A percentile compares a stretch with the other conserved stretches of the same genome.
Evolutionary conservation across 2,113 vertebrate species (phyloP).

Genomic region (Australoheros scitulus): DNA sequence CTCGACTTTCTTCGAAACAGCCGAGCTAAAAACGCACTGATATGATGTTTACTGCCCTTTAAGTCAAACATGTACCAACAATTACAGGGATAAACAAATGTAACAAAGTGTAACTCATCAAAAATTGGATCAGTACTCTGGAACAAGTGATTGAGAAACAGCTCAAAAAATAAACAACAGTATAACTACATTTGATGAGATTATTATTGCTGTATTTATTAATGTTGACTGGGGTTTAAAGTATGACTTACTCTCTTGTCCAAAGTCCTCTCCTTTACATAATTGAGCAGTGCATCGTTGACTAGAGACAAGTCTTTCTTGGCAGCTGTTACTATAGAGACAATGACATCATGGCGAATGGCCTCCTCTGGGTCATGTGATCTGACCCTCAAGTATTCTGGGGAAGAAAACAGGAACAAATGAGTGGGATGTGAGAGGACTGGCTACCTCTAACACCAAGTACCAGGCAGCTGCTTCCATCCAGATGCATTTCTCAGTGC

Average conservation of each 20-base stretch:
- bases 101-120: background rate
- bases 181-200: background rate
- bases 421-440: background rate
- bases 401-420: constrained; percentile 27
- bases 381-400: constrained; percentile 95
- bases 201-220: background rate
- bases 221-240: background rate
- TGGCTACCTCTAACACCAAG: background rate
- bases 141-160: too few relatives aligned
- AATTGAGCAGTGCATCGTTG: constrained; percentile 96
- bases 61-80: background rate
- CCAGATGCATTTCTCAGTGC: background rate
- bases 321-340: constrained; percentile 98
- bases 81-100: background rate
- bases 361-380: constrained; percentile 99
- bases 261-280: constrained; percentile 95
- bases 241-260: constrained; percentile 89
- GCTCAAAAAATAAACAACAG: background rate
- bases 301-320: constrained; percentile 97
- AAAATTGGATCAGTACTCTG: too few relatives aligned
- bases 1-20: too few relatives aligned
- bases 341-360: constrained; percentile 98
- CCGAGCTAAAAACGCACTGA: background rate
- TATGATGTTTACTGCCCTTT: background rate
- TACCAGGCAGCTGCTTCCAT: background rate